Base-by-base conservation (phyloP, 2,888 invertebrate genomes). In the Cosmia trapezina region DNA sequence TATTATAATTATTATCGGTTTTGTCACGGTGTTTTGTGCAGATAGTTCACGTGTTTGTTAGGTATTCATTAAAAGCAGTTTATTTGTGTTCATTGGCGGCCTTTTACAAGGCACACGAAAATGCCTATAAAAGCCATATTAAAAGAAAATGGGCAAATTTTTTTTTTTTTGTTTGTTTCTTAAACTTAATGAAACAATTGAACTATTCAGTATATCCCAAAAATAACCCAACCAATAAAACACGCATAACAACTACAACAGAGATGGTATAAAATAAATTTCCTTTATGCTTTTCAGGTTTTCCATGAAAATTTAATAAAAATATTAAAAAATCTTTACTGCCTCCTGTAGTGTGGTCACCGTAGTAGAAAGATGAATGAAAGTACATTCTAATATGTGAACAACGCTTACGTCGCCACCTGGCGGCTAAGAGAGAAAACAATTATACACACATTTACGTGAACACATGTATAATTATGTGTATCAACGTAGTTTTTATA, bases 321-420 rank as follows among this genome's bases (percentile, higher is more conserved):
- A 17, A 17, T 28, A 33, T 33, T 12, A n/a, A 57, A 8, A 59
- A 33, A 17, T 61, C 6, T 61, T 22, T 6, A 45, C 12, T 9
- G 1, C 5, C 8, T 9, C 6, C 3, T 28, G 12, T 7, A 37
- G 33, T 41, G 41, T 91, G 88, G 90, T 82, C 86, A 91, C 88
- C 66, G 0, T 68, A 84, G 59, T 61, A 71, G 81, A 83, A 83
- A 89, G 88, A 89, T 91, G 91, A 90, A 91, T 90, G 91, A 91
- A 92, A 90, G 89, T 90, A 90, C 88, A 88, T 88, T 88, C 87
- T 85, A 79, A 86, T 78, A 80, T 81, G 82, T 81, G 78, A 76
- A 73, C 73, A 74, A 56, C 71, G 77, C 65, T 51, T 54, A 61
- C 66, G 61, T 22, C 69, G 77, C 78, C 86, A 84, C 74, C 86